A percentile compares a stretch with the other conserved stretches of the same genome.
These are phyloP conservation scores for Oncorhynchus nerka DNA, from an alignment of 2,113 vertebrate species.

Conservation along the genomic window DNA sequence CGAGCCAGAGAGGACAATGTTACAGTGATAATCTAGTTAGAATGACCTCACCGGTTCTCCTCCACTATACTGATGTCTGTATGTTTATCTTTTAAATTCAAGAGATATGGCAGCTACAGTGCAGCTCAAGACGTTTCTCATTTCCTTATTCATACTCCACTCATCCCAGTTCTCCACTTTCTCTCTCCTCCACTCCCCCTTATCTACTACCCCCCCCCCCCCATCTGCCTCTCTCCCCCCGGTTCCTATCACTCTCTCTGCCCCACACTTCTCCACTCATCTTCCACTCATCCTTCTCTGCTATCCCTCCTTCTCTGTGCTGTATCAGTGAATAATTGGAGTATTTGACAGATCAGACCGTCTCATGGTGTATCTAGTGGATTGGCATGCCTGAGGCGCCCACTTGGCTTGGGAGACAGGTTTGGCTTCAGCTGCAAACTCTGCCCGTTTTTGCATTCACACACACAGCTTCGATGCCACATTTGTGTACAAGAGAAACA, in stretches of 20 bases:
- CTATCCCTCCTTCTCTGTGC: no score
- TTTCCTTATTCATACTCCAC: no score
- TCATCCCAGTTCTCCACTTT: no score
- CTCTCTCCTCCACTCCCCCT: no score
- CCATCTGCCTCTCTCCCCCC: background rate
- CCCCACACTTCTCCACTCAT: background rate
- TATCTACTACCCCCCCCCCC: background rate
- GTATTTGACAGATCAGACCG: conserved; percentile 31
- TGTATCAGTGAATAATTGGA: background rate
- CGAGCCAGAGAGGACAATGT: no score
- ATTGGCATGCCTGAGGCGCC: conserved; percentile 24
- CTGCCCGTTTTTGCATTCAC: conserved; percentile 23
- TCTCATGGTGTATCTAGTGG: background rate
- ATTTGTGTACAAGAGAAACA: background rate
- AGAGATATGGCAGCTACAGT: background rate
- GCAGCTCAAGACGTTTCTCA: no score
- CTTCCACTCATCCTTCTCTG: conserved; percentile 12
- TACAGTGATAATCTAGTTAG: background rate
- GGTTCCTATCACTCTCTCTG: background rate
- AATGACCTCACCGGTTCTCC: background rate
- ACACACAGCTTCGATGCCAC: background rate
- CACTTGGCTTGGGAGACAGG: conserved; percentile 21
- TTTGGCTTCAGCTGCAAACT: conserved; percentile 5
- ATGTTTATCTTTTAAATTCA: background rate
- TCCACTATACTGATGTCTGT: background rate